Conservation (phyloP, 2,888 invertebrate genomes). For the Cerceris ruficornis region DNA sequence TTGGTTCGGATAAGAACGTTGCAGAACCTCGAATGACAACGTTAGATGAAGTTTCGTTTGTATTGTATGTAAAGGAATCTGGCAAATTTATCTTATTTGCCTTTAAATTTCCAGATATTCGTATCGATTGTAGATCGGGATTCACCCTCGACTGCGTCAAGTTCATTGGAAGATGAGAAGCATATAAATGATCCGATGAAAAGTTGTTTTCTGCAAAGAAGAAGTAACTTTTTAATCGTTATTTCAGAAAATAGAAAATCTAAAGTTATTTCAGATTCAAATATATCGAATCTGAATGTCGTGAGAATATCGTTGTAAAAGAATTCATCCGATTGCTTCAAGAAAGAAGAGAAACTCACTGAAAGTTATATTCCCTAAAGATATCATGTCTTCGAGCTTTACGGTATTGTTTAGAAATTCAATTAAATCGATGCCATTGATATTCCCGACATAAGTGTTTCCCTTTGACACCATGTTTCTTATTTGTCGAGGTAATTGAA, state of each 20-base stretch:
- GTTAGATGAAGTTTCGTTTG: not conserved
- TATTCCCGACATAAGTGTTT: conserved; percentile 76
- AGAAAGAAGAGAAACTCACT: conserved; percentile 65
- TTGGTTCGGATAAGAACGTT: conserved; percentile 80
- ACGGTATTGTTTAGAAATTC: conserved; percentile 78
- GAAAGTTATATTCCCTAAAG: conserved; percentile 80
- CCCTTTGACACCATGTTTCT: conserved; percentile 74
- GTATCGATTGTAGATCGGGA: conserved; percentile 56
- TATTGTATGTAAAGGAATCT: conserved; percentile 19
- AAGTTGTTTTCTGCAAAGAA: conserved; percentile 39
- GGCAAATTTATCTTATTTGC: conserved; percentile 74
- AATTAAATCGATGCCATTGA: conserved; percentile 79
- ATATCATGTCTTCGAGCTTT: conserved; percentile 78
- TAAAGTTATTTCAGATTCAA: not conserved
- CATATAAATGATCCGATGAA: conserved; percentile 13
- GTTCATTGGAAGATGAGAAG: conserved; percentile 48
- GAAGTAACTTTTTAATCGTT: not conserved
- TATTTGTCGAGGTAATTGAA: conserved; percentile 54
- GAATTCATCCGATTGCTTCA: conserved; percentile 2
- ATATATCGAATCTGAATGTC: not conserved
- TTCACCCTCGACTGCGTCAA: conserved; percentile 54
- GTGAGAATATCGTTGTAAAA: not conserved
- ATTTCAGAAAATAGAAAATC: not conserved
- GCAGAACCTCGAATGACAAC: conserved; percentile 78
- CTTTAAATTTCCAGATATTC: conserved; percentile 71